Evolutionary conservation across 2,113 vertebrate species (phyloP).

Genomic region (Nematolebias whitei): DNA sequence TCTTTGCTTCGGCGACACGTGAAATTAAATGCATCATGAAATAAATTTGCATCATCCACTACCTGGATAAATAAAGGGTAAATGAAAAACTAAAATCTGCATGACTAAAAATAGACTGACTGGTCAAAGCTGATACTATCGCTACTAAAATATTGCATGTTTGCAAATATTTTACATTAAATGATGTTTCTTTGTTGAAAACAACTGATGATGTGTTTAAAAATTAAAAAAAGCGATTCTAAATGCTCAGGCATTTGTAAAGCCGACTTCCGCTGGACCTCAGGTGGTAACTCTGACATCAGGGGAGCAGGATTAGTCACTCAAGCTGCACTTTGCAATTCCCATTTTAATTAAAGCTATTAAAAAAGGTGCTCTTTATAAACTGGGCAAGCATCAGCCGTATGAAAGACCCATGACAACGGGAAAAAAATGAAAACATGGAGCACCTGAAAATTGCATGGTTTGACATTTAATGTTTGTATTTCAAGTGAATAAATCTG

Average conservation of each 20-base stretch:
- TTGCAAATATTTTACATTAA: conserved; percentile 13
- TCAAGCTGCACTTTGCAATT: conserved; percentile 54
- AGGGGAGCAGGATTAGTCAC: conserved; percentile 55
- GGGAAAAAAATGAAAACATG: conserved; percentile 9
- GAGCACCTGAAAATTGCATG: neutral
- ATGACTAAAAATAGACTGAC: conserved; percentile 30
- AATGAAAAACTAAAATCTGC: too few relatives aligned
- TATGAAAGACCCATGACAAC: conserved; percentile 32
- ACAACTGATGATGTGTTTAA: neutral
- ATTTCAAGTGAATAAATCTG: neutral
- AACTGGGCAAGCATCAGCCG: conserved; percentile 23
- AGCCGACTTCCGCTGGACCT: too few relatives aligned
- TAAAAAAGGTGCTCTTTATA: conserved; percentile 49
- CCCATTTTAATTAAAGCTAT: conserved; percentile 63
- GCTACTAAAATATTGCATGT: conserved; percentile 8
- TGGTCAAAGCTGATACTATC: conserved; percentile 15
- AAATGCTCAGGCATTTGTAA: conserved; percentile 35
- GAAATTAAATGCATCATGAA: conserved; percentile 35
- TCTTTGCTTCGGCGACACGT: conserved; percentile 41
- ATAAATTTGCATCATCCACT: conserved; percentile 32
- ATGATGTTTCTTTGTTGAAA: conserved; percentile 25
- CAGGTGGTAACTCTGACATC: conserved; percentile 47
- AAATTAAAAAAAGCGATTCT: conserved; percentile 4
- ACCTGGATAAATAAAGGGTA: too few relatives aligned
- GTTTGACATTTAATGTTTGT: neutral